phyloP scores from a whole-genome alignment of 2,113 vertebrate genomes.

The Thalassarche chlororhynchos region DNA sequence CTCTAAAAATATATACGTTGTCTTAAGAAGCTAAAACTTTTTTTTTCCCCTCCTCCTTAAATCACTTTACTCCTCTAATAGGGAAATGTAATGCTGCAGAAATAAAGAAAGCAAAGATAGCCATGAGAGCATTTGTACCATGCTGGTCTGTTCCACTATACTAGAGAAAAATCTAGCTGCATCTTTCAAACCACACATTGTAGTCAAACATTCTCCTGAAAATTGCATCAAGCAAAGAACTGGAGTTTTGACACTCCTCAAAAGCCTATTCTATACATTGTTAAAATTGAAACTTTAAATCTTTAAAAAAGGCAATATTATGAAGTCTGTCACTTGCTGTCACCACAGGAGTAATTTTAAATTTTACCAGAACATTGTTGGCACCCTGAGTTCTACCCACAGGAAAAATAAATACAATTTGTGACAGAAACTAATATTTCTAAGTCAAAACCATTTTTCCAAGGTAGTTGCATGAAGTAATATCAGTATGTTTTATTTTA shows the following conservation, averaged over 20 bases:
- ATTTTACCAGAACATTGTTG: slow-evolving; percentile 19
- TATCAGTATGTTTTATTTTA: neutral
- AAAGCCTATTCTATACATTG: neutral
- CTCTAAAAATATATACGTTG: neutral
- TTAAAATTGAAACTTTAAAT: slow-evolving; percentile 32
- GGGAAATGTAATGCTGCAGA: neutral
- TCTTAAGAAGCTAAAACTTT: neutral
- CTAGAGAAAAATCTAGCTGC: neutral
- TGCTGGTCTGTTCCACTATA: neutral
- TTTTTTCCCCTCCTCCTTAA: neutral
- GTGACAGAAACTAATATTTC: slow-evolving; percentile 41
- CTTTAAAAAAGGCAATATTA: neutral
- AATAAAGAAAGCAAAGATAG: neutral
- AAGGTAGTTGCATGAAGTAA: neutral
- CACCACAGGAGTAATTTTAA: slow-evolving; percentile 15
- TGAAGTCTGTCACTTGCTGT: slow-evolving; percentile 42
- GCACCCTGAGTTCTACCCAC: neutral
- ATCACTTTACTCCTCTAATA: neutral
- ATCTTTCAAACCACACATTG: neutral
- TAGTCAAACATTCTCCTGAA: neutral
- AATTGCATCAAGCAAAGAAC: neutral
- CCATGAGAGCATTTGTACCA: neutral
- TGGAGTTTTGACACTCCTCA: neutral
- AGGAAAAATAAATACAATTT: slow-evolving; percentile 19
- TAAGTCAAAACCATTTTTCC: slow-evolving; percentile 26